Conservation (phyloP, 2,797 vertebrate genomes). For the Alauda arvensis region DNA sequence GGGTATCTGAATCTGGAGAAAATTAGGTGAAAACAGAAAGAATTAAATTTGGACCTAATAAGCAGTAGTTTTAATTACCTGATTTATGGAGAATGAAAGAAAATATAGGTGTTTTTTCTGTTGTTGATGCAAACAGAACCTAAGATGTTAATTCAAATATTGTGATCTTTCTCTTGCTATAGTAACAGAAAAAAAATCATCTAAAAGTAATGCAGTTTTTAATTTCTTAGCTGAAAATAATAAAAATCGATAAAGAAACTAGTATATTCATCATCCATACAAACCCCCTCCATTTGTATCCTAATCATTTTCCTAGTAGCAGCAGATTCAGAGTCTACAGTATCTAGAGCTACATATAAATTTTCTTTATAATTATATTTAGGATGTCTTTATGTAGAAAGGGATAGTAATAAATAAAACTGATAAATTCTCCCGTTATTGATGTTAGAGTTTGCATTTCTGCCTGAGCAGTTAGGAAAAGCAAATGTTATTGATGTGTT, state of each 20-base stretch:
- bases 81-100: neutral
- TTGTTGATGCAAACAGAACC: neutral
- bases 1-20: neutral
- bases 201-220: neutral
- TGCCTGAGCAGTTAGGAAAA: slow-evolving; percentile 43
- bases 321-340: neutral
- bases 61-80: neutral
- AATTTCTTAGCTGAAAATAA: neutral
- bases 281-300: neutral
- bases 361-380: neutral
- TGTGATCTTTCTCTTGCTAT: neutral
- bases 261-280: neutral
- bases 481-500: slow-evolving; percentile 89
- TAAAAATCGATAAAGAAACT: neutral
- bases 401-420: neutral
- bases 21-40: neutral
- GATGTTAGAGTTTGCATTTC: slow-evolving; percentile 31
- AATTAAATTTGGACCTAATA: neutral
- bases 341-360: neutral
- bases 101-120: neutral
- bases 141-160: neutral
- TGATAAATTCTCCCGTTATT: neutral
- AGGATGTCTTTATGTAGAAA: slow-evolving; percentile 6
- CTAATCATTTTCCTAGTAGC: neutral
- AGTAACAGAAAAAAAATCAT: neutral